Percentiles rank a stretch among this genome's conserved stretches.
phyloP scores from a whole-genome alignment of 2,888 invertebrate species.

The Hypomecis atomaria region DNA sequence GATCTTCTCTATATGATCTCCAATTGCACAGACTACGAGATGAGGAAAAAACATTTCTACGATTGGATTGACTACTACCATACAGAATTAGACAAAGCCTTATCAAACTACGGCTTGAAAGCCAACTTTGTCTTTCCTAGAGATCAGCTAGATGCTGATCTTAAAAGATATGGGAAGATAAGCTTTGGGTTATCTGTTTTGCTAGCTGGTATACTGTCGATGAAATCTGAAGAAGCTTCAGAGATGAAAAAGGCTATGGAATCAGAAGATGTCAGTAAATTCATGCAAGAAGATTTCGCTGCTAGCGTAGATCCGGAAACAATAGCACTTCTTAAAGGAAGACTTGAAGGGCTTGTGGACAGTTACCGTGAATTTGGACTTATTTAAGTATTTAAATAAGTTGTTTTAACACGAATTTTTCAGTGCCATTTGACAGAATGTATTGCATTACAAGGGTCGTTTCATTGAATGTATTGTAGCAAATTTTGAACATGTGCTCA shows the following conservation, averaged over 20 bases:
- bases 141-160: slow-evolving; percentile 49
- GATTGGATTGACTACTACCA: slow-evolving; percentile 53
- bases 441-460: too few relatives aligned
- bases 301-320: slow-evolving; percentile 8
- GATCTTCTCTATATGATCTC: slow-evolving; percentile 52
- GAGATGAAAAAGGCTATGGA: slow-evolving; percentile 35
- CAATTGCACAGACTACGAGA: slow-evolving; percentile 50
- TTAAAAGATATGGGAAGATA: slow-evolving; percentile 46
- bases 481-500: too few relatives aligned
- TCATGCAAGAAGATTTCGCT: neutral
- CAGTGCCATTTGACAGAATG: too few relatives aligned
- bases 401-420: too few relatives aligned
- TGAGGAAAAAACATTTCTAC: slow-evolving; percentile 44
- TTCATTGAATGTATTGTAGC: too few relatives aligned
- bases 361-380: slow-evolving; percentile 30
- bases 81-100: slow-evolving; percentile 43
- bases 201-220: slow-evolving; percentile 32
- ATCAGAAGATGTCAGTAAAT: slow-evolving; percentile 2
- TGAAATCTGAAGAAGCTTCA: slow-evolving; percentile 45
- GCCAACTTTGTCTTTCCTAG: slow-evolving; percentile 45
- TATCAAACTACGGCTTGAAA: slow-evolving; percentile 47
- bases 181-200: slow-evolving; percentile 38
- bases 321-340: slow-evolving; percentile 33
- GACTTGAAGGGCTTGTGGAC: slow-evolving; percentile 41
- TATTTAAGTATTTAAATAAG: neutral